Evolutionary conservation across 2,888 invertebrate genomes (phyloP).

Genomic region (Blera fallax): DNA sequence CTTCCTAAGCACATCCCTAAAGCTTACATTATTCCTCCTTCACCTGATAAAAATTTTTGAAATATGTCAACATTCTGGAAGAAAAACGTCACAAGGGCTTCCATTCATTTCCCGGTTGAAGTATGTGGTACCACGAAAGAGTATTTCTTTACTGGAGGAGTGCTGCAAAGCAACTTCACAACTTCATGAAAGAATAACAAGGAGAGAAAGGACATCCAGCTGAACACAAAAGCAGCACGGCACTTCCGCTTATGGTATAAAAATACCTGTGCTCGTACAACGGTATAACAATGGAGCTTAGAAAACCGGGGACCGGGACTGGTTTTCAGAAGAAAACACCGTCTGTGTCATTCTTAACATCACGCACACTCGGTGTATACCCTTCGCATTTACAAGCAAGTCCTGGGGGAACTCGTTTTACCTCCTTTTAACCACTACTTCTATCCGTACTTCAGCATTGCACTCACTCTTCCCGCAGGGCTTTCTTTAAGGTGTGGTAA

Average conservation of each 20-base stretch:
- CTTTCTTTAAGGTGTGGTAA: slow-evolving; percentile 4
- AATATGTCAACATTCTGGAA: not conserved
- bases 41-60: not conserved
- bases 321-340: not conserved
- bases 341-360: not conserved
- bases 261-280: not conserved
- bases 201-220: not conserved
- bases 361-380: not conserved
- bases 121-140: not conserved
- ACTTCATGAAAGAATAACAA: not conserved
- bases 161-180: not conserved
- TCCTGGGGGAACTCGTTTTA: slow-evolving; percentile 27
- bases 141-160: not conserved
- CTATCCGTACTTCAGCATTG: slow-evolving; percentile 22
- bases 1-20: not conserved
- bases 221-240: not conserved
- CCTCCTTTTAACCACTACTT: slow-evolving; percentile 6
- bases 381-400: slow-evolving; percentile 5
- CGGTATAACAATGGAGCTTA: slow-evolving; percentile 12
- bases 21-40: not conserved
- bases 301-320: not conserved
- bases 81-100: not conserved
- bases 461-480: not conserved
- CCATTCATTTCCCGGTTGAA: not conserved
- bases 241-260: slow-evolving; percentile 14